Evolutionary conservation across 2,113 vertebrate species (phyloP), one percentile per base, ranked within the genome.

Genomic region (Anser cygnoides): DNA sequence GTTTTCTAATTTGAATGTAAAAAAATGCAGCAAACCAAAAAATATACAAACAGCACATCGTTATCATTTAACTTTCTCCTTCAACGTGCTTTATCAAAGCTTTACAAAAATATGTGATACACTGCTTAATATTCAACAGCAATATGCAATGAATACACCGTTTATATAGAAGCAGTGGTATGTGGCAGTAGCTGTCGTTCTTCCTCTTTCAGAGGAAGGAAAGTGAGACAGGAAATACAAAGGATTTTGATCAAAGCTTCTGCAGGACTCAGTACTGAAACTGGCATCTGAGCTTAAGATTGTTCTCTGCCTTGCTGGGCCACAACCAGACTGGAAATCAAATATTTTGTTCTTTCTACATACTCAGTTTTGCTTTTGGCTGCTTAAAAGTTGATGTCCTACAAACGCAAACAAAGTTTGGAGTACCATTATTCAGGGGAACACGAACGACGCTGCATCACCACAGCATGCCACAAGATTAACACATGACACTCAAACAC

Each of bases 41-140:
- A 92, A 93, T 82, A 81, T 13, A 74, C 5, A 81, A 94, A 68
- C 26, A n/a, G 26, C 58, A 75, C 58, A 82, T 75, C 77, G 79
- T 76, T 61, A 68, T 95, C 1, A 92, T 92, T 92, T 87, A 58
- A 79, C 89, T 76, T 84, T 79, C 50, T 91, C 63, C 89, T 92
- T 92, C 71, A 91, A 89, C 93, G 81, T 76, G 54, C 81, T 92
- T 87, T 95, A 93, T 92, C 91, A 70, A 70, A 91, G 52, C 66
- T 89, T 92, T 89, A 92, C 92, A 76, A 93, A 95, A 96, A 62
- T 82, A 95, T 22, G 46, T 49, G 46, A 49, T 10, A 92, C 73
- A 87, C 66, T 89, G 35, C 57, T 97, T 91, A 95, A 95, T 93
- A 95, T 93, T 93, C 95, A 92, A 96, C 61, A 95, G 71, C 58